These are phyloP conservation scores for Diachrysia chrysitis DNA, from an alignment of 2,888 invertebrate species.

Conservation along the genomic window DNA sequence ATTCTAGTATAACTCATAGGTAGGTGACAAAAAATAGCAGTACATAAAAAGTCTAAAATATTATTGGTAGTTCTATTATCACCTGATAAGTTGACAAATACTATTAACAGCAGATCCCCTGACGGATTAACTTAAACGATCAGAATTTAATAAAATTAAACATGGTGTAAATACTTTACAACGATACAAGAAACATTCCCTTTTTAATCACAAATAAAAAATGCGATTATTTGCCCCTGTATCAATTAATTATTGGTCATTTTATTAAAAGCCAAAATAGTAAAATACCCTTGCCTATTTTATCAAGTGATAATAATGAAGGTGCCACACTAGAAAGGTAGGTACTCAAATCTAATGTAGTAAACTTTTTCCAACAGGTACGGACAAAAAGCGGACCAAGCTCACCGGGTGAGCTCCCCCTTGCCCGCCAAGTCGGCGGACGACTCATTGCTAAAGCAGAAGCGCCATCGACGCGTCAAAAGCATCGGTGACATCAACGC, in stretches of 20 bases:
- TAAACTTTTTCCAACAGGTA: constrained; percentile 67
- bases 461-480: constrained; percentile 91
- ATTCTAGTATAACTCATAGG: constrained; percentile 81
- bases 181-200: too few species aligned
- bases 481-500: constrained; percentile 94
- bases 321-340: not conserved
- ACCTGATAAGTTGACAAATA: not conserved
- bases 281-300: too few species aligned
- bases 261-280: too few species aligned
- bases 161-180: too few species aligned
- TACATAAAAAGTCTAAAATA: not conserved
- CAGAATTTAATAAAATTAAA: too few species aligned
- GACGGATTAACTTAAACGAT: too few species aligned
- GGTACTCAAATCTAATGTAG: not conserved
- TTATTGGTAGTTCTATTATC: not conserved
- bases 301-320: not conserved
- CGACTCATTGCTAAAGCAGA: constrained; percentile 83
- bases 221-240: too few species aligned
- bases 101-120: too few species aligned
- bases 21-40: constrained; percentile 42
- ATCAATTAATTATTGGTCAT: too few species aligned
- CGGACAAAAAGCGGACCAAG: constrained; percentile 82
- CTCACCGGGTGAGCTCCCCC: constrained; percentile 86
- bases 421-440: constrained; percentile 84
- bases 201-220: too few species aligned